Percentiles rank a stretch among this genome's conserved stretches.
Conservation (phyloP, 1,140 invertebrate species). For the Meteorus sp. region DNA sequence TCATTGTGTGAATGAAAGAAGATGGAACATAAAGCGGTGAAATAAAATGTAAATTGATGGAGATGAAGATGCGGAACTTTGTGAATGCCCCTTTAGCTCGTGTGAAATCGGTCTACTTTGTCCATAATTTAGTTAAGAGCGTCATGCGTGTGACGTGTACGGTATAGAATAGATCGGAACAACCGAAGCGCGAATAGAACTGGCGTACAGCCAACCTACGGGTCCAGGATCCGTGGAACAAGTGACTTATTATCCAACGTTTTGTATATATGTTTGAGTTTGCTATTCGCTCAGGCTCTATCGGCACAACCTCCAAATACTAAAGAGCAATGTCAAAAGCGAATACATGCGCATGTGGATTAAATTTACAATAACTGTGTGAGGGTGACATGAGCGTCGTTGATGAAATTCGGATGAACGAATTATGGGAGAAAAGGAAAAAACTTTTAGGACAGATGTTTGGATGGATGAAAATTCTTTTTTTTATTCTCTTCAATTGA, state of each 20-base stretch:
- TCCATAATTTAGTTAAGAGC: slow-evolving; percentile 60
- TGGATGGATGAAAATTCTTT: too few relatives aligned
- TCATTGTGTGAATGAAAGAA: too few relatives aligned
- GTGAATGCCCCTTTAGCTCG: slow-evolving; percentile 38
- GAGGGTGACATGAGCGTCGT: too few relatives aligned
- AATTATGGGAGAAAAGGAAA: too few relatives aligned
- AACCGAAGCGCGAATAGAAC: slow-evolving; percentile 59
- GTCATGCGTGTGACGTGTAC: slow-evolving; percentile 57
- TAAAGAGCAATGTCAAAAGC: background rate
- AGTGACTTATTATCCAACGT: slow-evolving; percentile 58
- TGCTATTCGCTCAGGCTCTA: slow-evolving; percentile 40
- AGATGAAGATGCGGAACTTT: slow-evolving; percentile 33
- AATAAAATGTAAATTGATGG: too few relatives aligned
- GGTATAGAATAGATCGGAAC: slow-evolving; percentile 59
- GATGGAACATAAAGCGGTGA: too few relatives aligned
- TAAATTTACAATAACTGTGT: background rate
- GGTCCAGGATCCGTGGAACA: slow-evolving; percentile 46
- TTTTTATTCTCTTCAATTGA: too few relatives aligned
- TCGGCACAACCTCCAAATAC: background rate
- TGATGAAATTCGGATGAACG: too few relatives aligned
- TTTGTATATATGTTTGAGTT: too few relatives aligned
- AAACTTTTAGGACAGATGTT: too few relatives aligned
- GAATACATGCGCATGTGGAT: background rate
- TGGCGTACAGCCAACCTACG: slow-evolving; percentile 52
- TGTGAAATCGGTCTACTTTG: slow-evolving; percentile 54